Evolutionary conservation across 2,888 invertebrate species (phyloP), one percentile per base, ranked within the genome.

Genomic region (Geophilus truncorum): DNA sequence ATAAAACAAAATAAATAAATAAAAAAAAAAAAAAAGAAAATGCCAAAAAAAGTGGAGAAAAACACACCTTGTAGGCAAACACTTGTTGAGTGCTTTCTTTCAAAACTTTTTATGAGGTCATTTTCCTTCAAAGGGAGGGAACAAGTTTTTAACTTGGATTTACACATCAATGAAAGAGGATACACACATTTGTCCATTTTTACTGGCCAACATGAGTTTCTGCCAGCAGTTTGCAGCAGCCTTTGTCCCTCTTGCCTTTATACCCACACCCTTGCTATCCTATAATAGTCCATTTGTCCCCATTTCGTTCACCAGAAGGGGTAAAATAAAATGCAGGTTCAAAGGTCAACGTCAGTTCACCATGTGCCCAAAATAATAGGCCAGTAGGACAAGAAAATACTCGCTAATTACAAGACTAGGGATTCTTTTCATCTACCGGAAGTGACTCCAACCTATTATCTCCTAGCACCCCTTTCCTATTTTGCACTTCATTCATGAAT

Each of bases 151-250:
- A 18, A n/a, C 21, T 23, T 62, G 57, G 57, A 62, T 62, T 62
- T 23, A 62, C 57, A 62, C 57, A 62, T 62, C 23, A 62, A 62
- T 23, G 23, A 62, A 23, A 23, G 57, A 62, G 23, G 57, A 62
- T 18, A n/a, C 57, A 62, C 57, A 62, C 57, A 62, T 62, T 62
- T 62, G 57, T 62, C 23, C 57, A 62, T 21, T 62, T 62, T 62
- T 62, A 62, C 21, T 18, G 57, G 40, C 18, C 6, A 12, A 23
- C 57, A 18, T 62, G 40, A 1, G 40, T 40, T 40, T 40, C 15
- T 36, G 4, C 36, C n/a, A 40, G 12, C 40, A 40, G 40, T 15
- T 40, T 40, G 40, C n/a, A 15, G 15, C 10, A 40, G 12, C n/a
- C 40, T 40, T 40, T 40, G 40, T 40, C 40, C 40, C 40, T 40